phyloP scores from a whole-genome alignment of 2,113 vertebrate species.

The Cervus canadensis region DNA sequence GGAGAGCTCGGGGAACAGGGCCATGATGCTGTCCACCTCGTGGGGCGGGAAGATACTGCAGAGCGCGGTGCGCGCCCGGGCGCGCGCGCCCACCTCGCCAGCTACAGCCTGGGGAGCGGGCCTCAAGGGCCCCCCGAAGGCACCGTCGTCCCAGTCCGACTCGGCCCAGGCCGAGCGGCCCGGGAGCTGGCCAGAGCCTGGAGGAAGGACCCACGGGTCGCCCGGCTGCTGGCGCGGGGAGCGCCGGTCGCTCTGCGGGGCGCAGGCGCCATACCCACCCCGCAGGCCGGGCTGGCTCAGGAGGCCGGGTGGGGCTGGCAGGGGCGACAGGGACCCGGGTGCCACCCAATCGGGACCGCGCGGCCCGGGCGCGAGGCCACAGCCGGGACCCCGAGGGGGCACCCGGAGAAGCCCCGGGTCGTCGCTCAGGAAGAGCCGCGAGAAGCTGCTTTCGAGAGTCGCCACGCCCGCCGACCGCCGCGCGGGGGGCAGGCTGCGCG shows the following conservation, averaged over 20 bases:
- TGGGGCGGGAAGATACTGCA: conserved; percentile 78
- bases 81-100: background rate
- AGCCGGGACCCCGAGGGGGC: background rate
- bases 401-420: background rate
- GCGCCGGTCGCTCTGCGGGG: fast-evolving
- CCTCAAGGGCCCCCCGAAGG: background rate
- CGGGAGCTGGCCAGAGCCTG: fast-evolving
- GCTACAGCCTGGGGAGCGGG: background rate
- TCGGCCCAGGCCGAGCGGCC: background rate
- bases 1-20: conserved; percentile 67
- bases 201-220: background rate
- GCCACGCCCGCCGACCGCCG: fast-evolving
- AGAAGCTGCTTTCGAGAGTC: conserved; percentile 36
- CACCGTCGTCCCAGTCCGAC: background rate
- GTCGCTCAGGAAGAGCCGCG: background rate
- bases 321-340: background rate
- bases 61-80: conserved; percentile 15
- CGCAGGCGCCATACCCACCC: fast-evolving
- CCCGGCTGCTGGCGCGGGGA: fast-evolving
- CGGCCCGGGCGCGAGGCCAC: background rate
- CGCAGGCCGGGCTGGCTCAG: background rate
- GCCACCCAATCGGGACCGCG: background rate
- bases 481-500: fast-evolving
- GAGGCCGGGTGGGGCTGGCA: background rate
- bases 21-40: conserved; percentile 74